Conservation (phyloP, 2,888 invertebrate species). For the Adelognathus sp. region DNA sequence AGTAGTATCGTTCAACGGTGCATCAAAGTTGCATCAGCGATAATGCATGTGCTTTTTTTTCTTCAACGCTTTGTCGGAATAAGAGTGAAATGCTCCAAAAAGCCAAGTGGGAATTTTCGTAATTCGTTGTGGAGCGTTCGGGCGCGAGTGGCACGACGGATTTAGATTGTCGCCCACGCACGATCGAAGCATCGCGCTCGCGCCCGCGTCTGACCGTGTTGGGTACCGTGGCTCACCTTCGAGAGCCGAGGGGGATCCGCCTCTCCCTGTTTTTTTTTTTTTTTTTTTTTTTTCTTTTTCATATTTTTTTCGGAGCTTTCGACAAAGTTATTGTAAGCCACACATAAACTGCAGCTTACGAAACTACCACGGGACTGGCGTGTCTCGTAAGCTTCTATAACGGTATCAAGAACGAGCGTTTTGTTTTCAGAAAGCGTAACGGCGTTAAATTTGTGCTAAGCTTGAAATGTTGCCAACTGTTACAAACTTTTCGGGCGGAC, state of each 20-base stretch:
- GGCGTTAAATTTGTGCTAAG: constrained; percentile 29
- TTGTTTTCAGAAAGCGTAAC: constrained; percentile 42
- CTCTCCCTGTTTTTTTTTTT: constrained; percentile 34
- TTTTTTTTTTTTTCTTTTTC: constrained; percentile 14
- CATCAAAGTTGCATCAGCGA: neutral
- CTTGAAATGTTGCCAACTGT: constrained; percentile 52
- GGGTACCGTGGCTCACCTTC: constrained; percentile 43
- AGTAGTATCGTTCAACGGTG: constrained; percentile 28
- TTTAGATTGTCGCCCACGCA: constrained; percentile 64
- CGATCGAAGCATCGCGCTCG: constrained; percentile 52
- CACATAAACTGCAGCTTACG: constrained; percentile 27
- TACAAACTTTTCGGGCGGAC: neutral
- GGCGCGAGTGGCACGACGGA: constrained; percentile 53
- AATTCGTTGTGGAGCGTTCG: constrained; percentile 4
- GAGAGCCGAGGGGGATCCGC: constrained; percentile 42
- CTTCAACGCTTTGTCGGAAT: neutral
- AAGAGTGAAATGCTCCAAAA: neutral
- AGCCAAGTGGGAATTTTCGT: neutral
- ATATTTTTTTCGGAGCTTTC: neutral
- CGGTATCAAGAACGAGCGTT: constrained; percentile 43
- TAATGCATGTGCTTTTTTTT: neutral
- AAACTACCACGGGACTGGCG: constrained; percentile 11
- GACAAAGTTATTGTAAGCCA: constrained; percentile 39
- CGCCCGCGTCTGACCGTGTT: constrained; percentile 45
- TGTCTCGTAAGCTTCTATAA: constrained; percentile 26